Base-by-base conservation (phyloP, 2,888 invertebrate genomes). In the Yponomeuta evonymella region DNA sequence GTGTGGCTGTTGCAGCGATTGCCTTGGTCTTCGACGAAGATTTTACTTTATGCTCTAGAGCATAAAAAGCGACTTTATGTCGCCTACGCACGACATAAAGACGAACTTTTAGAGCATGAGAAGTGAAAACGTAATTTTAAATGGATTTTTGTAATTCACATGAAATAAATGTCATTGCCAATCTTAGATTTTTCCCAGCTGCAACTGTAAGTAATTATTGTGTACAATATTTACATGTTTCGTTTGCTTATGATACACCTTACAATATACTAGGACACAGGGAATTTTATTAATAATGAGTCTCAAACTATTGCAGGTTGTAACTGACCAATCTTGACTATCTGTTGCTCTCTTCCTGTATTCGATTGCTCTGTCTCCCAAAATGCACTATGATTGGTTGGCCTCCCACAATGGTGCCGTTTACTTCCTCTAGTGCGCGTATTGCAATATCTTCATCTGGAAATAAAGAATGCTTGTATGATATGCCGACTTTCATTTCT, bases 321-420 rank as follows among this genome's bases (percentile, higher is more conserved):
- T 33, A 33, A 58, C 15, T 58, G 12, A 15, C 51, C 11, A 51
- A 58, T 15, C 15, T 3, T 12, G 3, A 58, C 51, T 58, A 58
- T 58, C 15, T 5, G 51, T 58, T 15, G 15, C 15, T 33, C 51
- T 73, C 73, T n/a, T 72, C 72, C 62, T 72, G 72, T 48, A 74
- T 74, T 33, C 78, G 75, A 74, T 79, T 80, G 69, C 80, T 84
- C 76, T 82, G 83, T 36, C 86, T 81, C 2, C 88, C 90, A 67
- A 92, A 92, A 73, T 86, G 83, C 0, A 85, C 88, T 1, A 94
- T 87, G 48, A 94, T 81, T 0, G 94, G 94, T 72, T 87, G 88
- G 3, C 93, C 93, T 67, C 87, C 84, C 65, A 94, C 74, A 63
- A 93, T 86, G 0, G 89, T 91, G 4, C 94, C 94, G 76, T 93